Conservation (phyloP, 2,888 invertebrate genomes). For the Agonopterix arenella region DNA sequence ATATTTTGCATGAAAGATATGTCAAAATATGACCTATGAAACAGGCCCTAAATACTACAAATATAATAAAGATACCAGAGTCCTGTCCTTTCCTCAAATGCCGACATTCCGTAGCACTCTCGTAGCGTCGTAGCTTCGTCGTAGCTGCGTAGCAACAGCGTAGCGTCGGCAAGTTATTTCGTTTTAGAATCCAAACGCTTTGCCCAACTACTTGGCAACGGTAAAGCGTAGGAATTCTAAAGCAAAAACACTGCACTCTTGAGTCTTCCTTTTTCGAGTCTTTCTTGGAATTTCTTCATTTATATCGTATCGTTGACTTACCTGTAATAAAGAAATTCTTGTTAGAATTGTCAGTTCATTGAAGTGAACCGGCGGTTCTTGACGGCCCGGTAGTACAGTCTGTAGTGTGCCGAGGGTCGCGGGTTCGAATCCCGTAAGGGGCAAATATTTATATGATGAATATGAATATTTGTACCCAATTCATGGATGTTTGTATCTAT, state of each 20-base stretch:
- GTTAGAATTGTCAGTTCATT: neutral
- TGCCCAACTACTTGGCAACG: conserved; percentile 85
- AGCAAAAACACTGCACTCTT: conserved; percentile 73
- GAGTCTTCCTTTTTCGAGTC: conserved; percentile 20
- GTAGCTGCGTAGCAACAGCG: conserved; percentile 14
- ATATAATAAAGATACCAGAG: too few relatives aligned
- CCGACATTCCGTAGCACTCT: conserved; percentile 7
- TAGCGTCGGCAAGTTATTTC: conserved; percentile 58
- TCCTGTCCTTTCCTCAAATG: neutral
- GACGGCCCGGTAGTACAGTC: too few relatives aligned
- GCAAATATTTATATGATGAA: too few relatives aligned
- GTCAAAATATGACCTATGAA: too few relatives aligned
- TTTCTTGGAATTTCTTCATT: neutral
- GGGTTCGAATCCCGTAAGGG: too few relatives aligned
- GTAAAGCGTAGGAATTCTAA: conserved; percentile 99
- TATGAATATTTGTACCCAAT: too few relatives aligned
- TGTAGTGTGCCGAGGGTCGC: too few relatives aligned
- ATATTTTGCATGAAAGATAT: too few relatives aligned
- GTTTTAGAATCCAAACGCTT: conserved; percentile 98
- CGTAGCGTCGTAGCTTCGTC: conserved; percentile 18
- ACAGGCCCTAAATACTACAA: too few relatives aligned
- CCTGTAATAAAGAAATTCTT: conserved; percentile 3
- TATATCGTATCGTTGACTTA: conserved; percentile 2
- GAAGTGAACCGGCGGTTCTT: too few relatives aligned
- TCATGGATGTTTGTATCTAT: too few relatives aligned